These are phyloP conservation scores for Onthophagus sagittarius DNA, from an alignment of 2,888 invertebrate genomes.

Conservation along the genomic window DNA sequence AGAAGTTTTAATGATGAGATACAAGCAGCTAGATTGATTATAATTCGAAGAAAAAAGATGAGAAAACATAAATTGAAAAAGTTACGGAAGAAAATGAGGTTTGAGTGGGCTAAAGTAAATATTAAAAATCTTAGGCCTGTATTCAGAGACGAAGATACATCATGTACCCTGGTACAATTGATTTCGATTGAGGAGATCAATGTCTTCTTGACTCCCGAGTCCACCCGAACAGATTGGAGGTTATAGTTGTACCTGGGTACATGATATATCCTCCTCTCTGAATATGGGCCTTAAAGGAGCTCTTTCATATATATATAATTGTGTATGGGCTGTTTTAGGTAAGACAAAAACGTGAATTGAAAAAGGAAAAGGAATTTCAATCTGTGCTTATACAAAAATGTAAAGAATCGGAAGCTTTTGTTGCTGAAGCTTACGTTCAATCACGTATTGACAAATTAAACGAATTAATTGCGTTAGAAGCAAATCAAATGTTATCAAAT, in stretches of 20 bases:
- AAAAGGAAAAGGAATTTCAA: constrained; percentile 76
- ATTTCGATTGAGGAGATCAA: no score
- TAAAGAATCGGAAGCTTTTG: constrained; percentile 70
- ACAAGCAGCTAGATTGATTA: constrained; percentile 68
- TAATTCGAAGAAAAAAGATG: constrained; percentile 80
- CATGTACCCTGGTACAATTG: no score
- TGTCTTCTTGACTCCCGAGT: no score
- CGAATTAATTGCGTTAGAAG: constrained; percentile 36
- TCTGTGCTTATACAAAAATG: constrained; percentile 64
- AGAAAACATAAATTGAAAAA: constrained; percentile 81
- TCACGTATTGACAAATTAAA: constrained; percentile 55
- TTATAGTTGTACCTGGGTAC: no score
- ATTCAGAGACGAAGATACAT: no score
- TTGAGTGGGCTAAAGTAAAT: constrained; percentile 64
- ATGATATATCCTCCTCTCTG: no score
- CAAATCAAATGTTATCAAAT: no score
- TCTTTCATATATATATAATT: no score
- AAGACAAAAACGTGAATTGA: constrained; percentile 64
- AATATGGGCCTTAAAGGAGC: no score
- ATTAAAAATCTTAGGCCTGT: no score
- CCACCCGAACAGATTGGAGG: no score
- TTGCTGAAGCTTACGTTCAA: constrained; percentile 68
- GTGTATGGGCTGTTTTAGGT: constrained; percentile 47
- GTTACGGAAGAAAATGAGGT: constrained; percentile 73
- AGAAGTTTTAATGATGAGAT: constrained; percentile 50